Percentiles rank a stretch among this genome's conserved stretches.
Conservation (phyloP, 2,888 invertebrate species). For the Ichneumoninae sp. region DNA sequence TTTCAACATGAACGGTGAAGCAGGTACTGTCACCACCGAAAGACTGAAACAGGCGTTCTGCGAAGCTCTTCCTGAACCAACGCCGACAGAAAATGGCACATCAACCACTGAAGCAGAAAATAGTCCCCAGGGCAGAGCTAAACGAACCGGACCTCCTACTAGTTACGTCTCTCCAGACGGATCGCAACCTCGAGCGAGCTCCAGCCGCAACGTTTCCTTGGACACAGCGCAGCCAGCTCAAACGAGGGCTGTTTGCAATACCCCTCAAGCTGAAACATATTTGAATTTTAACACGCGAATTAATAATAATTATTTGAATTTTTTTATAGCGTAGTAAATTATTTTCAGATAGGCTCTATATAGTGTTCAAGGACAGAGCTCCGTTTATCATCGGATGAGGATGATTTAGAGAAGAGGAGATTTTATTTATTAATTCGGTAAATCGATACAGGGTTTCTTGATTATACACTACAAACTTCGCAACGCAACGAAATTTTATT, state of each 20-base stretch:
- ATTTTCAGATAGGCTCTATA: too few relatives aligned
- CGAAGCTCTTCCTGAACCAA: neutral
- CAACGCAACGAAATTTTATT: too few relatives aligned
- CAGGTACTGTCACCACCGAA: neutral
- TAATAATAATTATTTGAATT: too few relatives aligned
- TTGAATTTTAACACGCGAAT: too few relatives aligned
- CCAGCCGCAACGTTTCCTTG: neutral
- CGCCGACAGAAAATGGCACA: neutral
- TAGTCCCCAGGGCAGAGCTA: neutral
- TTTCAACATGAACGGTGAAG: neutral
- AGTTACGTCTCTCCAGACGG: too few relatives aligned
- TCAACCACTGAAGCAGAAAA: neutral
- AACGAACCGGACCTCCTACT: neutral
- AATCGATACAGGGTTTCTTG: too few relatives aligned
- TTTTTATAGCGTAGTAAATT: too few relatives aligned
- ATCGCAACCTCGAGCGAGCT: neutral
- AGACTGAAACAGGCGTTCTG: conserved; percentile 14
- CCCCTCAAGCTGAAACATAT: neutral
- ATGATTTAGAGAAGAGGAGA: too few relatives aligned
- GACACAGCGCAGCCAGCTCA: neutral
- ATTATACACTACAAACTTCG: too few relatives aligned
- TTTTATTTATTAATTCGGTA: too few relatives aligned
- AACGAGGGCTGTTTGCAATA: neutral
- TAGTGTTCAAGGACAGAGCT: too few relatives aligned
- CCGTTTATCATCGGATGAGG: too few relatives aligned